Evolutionary conservation across 2,888 invertebrate species (phyloP), one percentile per base, ranked within the genome.

Genomic region (Tenthredo notha): DNA sequence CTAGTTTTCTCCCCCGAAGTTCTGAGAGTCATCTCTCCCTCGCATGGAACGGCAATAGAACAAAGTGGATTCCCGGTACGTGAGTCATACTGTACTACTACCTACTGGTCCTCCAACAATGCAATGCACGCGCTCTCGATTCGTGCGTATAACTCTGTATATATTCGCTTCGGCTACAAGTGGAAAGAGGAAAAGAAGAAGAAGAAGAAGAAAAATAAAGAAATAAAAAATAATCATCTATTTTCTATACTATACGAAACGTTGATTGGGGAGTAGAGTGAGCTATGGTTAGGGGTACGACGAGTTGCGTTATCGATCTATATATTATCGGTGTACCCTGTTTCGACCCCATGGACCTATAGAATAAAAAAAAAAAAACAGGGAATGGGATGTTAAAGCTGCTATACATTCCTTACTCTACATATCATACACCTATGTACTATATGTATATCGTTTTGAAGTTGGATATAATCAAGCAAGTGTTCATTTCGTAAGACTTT

Each of bases 11-110:
- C 72, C 72, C 72, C 72, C n/a, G n/a, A 74, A 74, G 21, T 43
- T 43, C 72, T 43, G 72, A 74, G 72, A 74, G 72, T 74, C 72
- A 74, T 74, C 72, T 74, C 70, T 83, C 83, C 47, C 47, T 50
- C 25, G 61, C 43, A 15, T 25, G 21, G 10, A 0, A 74, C 43
- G 83, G 67, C 87, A 86, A 89, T 88, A 85, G 88, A 89, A 90
- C 90, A 90, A 90, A 91, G 90, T 91, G 90, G 90, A 92, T 92
- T 91, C 90, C 88, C 90, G 87, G 87, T 87, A 88, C 87, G 87
- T 92, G 92, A 92, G 90, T 92, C 92, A 92, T 88, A 90, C 78
- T 43, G 58, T 25, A 61, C 61, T 25, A 25, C 61, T 12, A 25
- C 61, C 21, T 61, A 61, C 61, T 12, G 61, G 61, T 61, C 61